Base-by-base conservation (phyloP, 2,888 invertebrate genomes). In the Polietes domitor region DNA sequence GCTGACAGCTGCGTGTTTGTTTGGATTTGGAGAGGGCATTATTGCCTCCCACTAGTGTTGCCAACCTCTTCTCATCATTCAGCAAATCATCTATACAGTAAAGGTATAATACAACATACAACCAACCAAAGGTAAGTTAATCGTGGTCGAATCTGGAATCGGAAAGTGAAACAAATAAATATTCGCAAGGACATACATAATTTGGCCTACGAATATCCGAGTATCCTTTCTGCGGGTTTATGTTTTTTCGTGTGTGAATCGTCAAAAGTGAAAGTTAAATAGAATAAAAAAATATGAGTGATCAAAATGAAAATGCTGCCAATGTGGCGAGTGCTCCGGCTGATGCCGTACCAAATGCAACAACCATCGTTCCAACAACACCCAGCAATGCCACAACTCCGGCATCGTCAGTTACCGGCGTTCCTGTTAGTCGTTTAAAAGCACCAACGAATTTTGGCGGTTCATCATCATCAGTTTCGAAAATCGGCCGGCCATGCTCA, bases 401-500 rank as follows among this genome's bases (percentile, higher is more conserved):
- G 12, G 87, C 88, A 0, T 88, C 89, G 9, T 89, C 89, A 15
- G 87, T 87, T 2, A 88, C 89, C 19, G 90, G 89, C 26, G 86
- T 87, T 26, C 89, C 89, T 7, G 77, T 85, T 7, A 89, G 89
- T 71, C 89, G 87, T 65, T 82, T 89, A 17, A 88, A 88, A 71
- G 85, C 87, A 0, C 89, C 90, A 12, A 88, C 88, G 10, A 87
- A 87, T 75, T 90, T 88, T 55, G 77, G 86, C 37, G 90, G 89
- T 1, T 89, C 90, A 5, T 86, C 88, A 5, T 87, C 86, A 24
- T 88, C 90, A 12, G 86, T 89, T 24, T 91, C 91, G 21, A 90
- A 90, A 87, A 91, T 91, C 58, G 91, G 91, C 12, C 87, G 91
- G 43, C 87, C 88, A n/a, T 91, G 89, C 47, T 86, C 88, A 21